These are phyloP conservation scores for Aegithalos caudatus DNA, from an alignment of 2,113 vertebrate genomes.

Conservation along the genomic window DNA sequence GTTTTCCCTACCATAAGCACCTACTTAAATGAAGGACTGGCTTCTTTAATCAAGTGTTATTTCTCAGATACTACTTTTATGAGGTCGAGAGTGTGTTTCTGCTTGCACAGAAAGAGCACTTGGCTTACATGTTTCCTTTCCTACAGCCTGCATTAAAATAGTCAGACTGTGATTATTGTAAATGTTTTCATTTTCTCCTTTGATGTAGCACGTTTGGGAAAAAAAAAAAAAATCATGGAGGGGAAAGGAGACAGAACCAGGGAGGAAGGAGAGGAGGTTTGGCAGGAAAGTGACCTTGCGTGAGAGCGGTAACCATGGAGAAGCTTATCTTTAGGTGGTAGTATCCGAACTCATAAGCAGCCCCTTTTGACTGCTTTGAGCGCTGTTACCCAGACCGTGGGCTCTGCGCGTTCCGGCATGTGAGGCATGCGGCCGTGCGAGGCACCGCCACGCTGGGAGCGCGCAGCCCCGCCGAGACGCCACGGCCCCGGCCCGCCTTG, in stretches of 20 bases:
- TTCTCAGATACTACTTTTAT: slow-evolving; percentile 56
- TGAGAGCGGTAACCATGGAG: slow-evolving; percentile 54
- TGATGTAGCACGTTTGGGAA: slow-evolving; percentile 29
- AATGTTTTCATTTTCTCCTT: slow-evolving; percentile 62
- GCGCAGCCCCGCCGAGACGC: not conserved
- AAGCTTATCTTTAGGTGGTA: slow-evolving; percentile 49
- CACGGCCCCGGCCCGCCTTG: not conserved
- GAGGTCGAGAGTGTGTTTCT: slow-evolving; percentile 21
- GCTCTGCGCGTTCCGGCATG: not conserved
- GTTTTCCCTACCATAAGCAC: slow-evolving; percentile 42
- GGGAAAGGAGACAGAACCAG: not conserved
- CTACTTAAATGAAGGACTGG: slow-evolving; percentile 47
- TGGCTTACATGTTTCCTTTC: slow-evolving; percentile 49
- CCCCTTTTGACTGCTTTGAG: not conserved
- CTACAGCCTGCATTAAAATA: slow-evolving; percentile 48
- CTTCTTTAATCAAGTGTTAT: slow-evolving; percentile 51
- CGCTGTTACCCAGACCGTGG: not conserved
- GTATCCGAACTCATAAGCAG: slow-evolving; percentile 14
- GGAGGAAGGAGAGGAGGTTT: slow-evolving; percentile 2
- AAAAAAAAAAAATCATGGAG: not conserved
- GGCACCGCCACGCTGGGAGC: not conserved
- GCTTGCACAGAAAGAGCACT: slow-evolving; percentile 42
- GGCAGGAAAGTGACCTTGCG: slow-evolving; percentile 12
- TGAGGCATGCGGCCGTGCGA: not conserved
- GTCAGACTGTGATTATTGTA: slow-evolving; percentile 59